Percentiles rank a stretch among this genome's conserved stretches.
Conservation (phyloP, 2,797 vertebrate genomes). For the Leptodon cayanensis region DNA sequence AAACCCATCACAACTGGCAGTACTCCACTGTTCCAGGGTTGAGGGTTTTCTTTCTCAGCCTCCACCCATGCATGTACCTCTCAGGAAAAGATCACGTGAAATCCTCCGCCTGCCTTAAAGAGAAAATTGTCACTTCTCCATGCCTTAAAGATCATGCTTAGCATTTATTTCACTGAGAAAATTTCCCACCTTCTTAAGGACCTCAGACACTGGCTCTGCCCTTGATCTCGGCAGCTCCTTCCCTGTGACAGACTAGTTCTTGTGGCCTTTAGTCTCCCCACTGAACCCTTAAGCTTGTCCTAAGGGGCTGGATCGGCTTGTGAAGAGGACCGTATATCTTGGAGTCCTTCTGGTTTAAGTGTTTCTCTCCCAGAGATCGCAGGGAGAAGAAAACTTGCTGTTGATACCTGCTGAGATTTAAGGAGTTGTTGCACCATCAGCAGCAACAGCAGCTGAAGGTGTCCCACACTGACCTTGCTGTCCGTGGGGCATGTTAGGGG, state of each 20-base stretch:
- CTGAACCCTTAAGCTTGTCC: not conserved
- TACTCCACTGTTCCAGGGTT: not conserved
- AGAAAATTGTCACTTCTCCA: not conserved
- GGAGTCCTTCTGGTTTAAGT: not conserved
- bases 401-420: not conserved
- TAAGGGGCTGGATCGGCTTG: not conserved
- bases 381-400: not conserved
- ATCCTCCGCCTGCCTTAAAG: not conserved
- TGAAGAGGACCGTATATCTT: not conserved
- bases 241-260: not conserved
- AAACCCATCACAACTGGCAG: constrained; percentile 30
- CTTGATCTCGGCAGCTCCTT: constrained; percentile 10
- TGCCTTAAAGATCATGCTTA: not conserved
- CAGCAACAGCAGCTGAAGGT: not conserved
- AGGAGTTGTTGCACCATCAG: not conserved
- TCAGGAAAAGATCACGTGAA: not conserved
- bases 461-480: not conserved
- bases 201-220: not conserved
- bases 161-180: not conserved
- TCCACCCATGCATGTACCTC: constrained; percentile 33
- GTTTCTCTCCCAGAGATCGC: not conserved
- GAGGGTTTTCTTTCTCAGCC: constrained; percentile 61
- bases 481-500: not conserved
- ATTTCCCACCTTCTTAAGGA: constrained; percentile 7
- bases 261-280: constrained; percentile 1